Base-by-base conservation (phyloP, 2,888 invertebrate species). In the Perithous albicinctus region DNA sequence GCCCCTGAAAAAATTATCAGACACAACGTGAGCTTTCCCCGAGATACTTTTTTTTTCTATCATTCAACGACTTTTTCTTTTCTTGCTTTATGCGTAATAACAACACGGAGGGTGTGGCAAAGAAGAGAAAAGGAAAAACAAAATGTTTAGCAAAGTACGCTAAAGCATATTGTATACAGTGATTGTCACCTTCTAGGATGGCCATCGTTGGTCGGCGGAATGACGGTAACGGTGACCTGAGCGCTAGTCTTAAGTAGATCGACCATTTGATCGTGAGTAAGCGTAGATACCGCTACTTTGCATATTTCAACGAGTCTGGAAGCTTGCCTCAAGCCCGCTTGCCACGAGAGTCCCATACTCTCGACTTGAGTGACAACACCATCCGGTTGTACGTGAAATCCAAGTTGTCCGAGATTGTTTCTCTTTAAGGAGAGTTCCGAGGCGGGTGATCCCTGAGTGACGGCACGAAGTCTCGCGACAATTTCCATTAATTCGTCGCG, bases 301-400 rank as follows among this genome's bases (percentile, higher is more conserved):
- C 97, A 97, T 87, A 97, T 97, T 93, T 99, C 98, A 1, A 99
- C 97, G 84, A 99, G 94, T 15, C 98, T 95, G 67, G 97, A 97
- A 79, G 98, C 98, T 91, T 97, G 97, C 61, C 97, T 94, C 61
- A 99, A 94, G n/a, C 98, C 99, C 1, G 97, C 97, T 78, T 96
- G 95, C 93, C 96, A 96, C 35, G 97, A 96, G 41, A 94, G 93
- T 29, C 95, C 95, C 91, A 94, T 93, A 87, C 94, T 94, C 91
- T 98, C 98, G n/a, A 98, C 98, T 89, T 98, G 97, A 2, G 98
- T 98, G 35, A 99, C 98, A 26, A 99, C 95, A 2, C 99, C 99
- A 92, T 98, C 98, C 15, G 97, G 97, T 90, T 98, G 98, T 43
- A 98, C 97, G 93, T 97, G 97, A 93, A 97, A 97, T 12, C 98